Conservation (phyloP, 2,113 vertebrate genomes). For the Butastur rufipennis region DNA sequence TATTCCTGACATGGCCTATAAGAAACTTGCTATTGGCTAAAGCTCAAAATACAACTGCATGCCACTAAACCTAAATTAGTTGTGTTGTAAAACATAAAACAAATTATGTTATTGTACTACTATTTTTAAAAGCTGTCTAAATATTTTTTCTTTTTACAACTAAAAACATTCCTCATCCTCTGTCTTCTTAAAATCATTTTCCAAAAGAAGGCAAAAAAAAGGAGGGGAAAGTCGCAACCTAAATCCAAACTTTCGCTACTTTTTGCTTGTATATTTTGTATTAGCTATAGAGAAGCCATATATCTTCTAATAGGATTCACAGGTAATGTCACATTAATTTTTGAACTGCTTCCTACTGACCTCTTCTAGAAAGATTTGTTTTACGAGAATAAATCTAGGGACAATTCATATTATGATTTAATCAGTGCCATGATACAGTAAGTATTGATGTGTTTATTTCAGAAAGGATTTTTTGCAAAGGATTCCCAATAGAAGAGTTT, state of each 20-base stretch:
- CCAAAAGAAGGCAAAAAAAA: neutral
- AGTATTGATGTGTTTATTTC: neutral
- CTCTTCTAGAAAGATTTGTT: neutral
- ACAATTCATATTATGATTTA: neutral
- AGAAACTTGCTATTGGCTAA: neutral
- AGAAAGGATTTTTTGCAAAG: neutral
- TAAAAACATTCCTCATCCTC: neutral
- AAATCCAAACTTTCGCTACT: neutral
- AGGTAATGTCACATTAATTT: neutral
- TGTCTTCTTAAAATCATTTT: neutral
- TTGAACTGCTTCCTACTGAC: neutral
- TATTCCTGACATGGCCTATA: neutral
- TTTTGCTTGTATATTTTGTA: neutral
- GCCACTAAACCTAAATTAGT: neutral
- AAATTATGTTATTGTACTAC: neutral
- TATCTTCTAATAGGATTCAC: neutral
- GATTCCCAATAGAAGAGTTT: neutral
- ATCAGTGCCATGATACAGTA: neutral
- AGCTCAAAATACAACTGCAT: neutral
- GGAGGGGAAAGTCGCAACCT: neutral
- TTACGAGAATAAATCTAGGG: neutral
- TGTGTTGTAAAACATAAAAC: neutral
- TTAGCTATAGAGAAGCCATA: neutral
- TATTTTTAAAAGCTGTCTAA: slow-evolving; percentile 49
- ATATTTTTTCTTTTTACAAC: slow-evolving; percentile 18